Evolutionary conservation across 2,888 invertebrate genomes (phyloP).

Genomic region (Fragum sueziense): DNA sequence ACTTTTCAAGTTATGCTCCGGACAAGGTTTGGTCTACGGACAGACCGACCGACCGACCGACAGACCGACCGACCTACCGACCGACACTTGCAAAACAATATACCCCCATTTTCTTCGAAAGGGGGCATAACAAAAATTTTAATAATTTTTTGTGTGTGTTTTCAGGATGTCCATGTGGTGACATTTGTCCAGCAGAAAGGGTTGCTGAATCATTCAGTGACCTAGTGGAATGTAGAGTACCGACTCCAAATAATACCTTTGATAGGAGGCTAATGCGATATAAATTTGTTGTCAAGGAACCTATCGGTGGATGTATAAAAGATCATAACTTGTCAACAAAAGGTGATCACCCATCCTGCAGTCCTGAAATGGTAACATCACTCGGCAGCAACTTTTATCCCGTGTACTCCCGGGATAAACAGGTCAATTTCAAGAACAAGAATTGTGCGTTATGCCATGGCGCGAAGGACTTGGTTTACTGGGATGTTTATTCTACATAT

Average conservation of each 20-base stretch:
- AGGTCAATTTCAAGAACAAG: neutral
- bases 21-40: no score
- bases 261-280: neutral
- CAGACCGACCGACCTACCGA: no score
- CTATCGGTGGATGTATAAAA: neutral
- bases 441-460: constrained; percentile 2
- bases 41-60: no score
- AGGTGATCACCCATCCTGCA: neutral
- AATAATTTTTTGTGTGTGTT: no score
- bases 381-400: neutral
- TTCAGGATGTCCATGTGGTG: neutral
- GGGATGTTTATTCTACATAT: neutral
- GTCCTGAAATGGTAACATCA: neutral
- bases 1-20: no score
- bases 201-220: neutral
- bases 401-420: neutral
- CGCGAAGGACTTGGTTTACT: neutral
- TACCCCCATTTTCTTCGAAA: no score
- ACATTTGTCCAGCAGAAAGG: no score
- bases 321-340: neutral
- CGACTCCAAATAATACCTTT: neutral
- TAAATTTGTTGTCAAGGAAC: neutral
- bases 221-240: neutral
- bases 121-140: no score
- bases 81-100: no score